A percentile compares a stretch with the other conserved stretches of the same genome.
phyloP scores from a whole-genome alignment of 1,140 invertebrate species.

The Aphidius ervi region DNA sequence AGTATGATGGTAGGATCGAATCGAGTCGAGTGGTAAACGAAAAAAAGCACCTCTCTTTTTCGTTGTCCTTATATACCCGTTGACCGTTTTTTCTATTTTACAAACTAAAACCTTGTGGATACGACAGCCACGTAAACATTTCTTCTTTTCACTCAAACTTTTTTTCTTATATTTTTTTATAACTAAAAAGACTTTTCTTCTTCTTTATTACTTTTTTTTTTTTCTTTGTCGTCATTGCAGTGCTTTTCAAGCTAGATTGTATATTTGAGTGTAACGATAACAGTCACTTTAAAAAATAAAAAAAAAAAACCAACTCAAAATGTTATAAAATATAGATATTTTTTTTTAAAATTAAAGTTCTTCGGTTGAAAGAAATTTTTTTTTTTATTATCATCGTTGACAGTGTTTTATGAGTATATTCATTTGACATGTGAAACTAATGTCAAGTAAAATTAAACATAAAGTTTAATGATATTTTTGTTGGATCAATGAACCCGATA shows the following conservation, averaged over 20 bases:
- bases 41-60: no score
- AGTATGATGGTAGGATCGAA: no score
- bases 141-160: slow-evolving; percentile 16
- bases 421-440: no score
- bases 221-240: background rate
- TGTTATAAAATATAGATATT: no score
- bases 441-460: background rate
- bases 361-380: no score
- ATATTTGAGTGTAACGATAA: background rate
- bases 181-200: background rate
- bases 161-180: slow-evolving; percentile 1
- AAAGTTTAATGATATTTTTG: no score
- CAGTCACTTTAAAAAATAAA: background rate
- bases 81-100: slow-evolving; percentile 1
- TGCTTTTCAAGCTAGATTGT: background rate
- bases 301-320: no score
- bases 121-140: slow-evolving; percentile 16
- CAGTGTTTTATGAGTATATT: background rate
- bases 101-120: slow-evolving; percentile 18
- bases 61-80: background rate
- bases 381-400: no score
- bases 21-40: no score
- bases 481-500: slow-evolving; percentile 4
- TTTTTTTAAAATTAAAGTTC: no score
- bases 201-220: slow-evolving; percentile 5